Percentiles rank a stretch among this genome's conserved stretches.
These are phyloP conservation scores for Brenthis hecate DNA, from an alignment of 2,888 invertebrate genomes.

Conservation along the genomic window DNA sequence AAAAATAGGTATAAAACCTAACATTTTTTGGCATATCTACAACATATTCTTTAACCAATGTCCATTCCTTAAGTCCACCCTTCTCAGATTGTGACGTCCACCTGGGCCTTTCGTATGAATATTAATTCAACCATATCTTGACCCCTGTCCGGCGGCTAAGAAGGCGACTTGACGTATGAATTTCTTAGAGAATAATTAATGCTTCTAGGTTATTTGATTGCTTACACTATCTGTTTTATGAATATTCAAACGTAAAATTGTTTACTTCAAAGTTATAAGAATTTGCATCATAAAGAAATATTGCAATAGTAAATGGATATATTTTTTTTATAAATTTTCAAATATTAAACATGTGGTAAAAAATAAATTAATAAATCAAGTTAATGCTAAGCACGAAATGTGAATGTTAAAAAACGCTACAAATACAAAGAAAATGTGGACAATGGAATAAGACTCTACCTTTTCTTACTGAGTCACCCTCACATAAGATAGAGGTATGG, in stretches of 20 bases:
- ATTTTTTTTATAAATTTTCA: no score
- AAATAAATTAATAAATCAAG: no score
- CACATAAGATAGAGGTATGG: no score
- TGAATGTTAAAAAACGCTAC: no score
- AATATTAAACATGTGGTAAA: no score
- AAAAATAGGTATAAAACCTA: constrained; percentile 47
- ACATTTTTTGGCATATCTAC: constrained; percentile 11
- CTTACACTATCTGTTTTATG: constrained; percentile 38
- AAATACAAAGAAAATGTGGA: no score
- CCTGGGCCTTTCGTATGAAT: constrained; percentile 80
- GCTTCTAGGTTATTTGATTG: constrained; percentile 43
- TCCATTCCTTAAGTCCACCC: constrained; percentile 77
- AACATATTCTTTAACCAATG: constrained; percentile 49
- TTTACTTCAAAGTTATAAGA: constrained; percentile 4
- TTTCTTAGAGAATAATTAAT: constrained; percentile 74
- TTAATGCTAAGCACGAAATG: no score
- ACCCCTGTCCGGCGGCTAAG: constrained; percentile 69
- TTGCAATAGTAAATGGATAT: no score
- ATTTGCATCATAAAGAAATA: no score
- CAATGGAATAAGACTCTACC: no score
- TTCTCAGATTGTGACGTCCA: constrained; percentile 79
- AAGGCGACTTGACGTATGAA: constrained; percentile 74
- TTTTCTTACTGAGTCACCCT: no score
- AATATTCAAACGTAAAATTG: constrained; percentile 36
- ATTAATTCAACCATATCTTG: constrained; percentile 82